Percentiles rank a stretch among this genome's conserved stretches.
Conservation (phyloP, 2,113 vertebrate species). For the Panurus biarmicus region DNA sequence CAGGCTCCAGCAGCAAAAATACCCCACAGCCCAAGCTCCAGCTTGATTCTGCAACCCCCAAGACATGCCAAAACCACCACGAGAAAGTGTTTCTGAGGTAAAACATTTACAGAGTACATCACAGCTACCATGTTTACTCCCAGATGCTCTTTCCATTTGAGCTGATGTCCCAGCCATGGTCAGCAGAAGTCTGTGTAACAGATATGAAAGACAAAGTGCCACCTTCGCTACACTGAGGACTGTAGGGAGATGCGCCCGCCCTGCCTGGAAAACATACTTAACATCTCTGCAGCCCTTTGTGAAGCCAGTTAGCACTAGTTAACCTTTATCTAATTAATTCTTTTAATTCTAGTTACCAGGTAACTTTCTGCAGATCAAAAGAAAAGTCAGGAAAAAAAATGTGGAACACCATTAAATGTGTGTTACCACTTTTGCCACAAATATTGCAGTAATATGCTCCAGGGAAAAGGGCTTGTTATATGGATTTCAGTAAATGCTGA, state of each 20-base stretch:
- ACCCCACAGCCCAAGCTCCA: not conserved
- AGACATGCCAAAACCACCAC: not conserved
- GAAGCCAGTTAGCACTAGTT: not conserved
- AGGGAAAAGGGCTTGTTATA: not conserved
- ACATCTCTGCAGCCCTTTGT: not conserved
- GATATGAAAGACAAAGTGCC: not conserved
- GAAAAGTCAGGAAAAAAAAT: not conserved
- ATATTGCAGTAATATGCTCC: not conserved
- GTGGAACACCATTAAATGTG: not conserved
- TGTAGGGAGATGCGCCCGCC: not conserved
- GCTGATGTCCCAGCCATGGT: not conserved
- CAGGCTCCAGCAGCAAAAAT: not conserved
- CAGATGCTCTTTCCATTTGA: not conserved
- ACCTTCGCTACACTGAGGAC: not conserved
- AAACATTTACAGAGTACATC: not conserved
- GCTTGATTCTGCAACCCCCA: not conserved
- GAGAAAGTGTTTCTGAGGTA: not conserved
- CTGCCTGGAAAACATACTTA: not conserved
- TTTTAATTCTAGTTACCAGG: not conserved
- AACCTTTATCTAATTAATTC: not conserved
- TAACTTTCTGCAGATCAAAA: not conserved
- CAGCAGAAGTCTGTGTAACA: not conserved
- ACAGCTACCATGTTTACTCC: not conserved
- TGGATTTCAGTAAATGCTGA: not conserved
- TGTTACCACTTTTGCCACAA: not conserved